Conservation (phyloP, 2,888 invertebrate species). For the Eilema caniola region DNA sequence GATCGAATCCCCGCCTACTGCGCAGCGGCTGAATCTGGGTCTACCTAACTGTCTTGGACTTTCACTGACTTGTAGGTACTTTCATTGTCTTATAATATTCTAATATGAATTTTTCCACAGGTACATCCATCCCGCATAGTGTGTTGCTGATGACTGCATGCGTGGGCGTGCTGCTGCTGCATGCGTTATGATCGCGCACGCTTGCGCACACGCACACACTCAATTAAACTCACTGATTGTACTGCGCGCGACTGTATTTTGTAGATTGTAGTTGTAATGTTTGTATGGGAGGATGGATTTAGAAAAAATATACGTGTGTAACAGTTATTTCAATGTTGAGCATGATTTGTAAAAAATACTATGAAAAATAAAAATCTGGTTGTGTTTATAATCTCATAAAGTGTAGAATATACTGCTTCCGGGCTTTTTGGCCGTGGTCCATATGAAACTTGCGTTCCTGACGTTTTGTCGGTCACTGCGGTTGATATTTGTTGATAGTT, state of each 20-base stretch:
- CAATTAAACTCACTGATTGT: conserved; percentile 56
- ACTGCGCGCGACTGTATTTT: conserved; percentile 42
- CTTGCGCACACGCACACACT: conserved; percentile 43
- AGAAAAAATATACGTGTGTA: background rate
- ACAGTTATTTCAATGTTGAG: background rate
- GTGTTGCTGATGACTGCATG: conserved; percentile 49
- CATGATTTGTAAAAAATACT: background rate
- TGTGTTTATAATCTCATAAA: no score
- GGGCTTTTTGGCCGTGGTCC: no score
- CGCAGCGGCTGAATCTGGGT: no score
- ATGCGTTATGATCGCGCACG: conserved; percentile 58
- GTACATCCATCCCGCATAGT: conserved; percentile 44
- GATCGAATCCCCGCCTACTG: no score
- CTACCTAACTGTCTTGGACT: no score
- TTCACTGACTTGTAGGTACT: no score
- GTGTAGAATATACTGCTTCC: no score
- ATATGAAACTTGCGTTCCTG: no score
- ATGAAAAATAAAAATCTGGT: background rate
- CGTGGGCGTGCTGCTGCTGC: conserved; percentile 47
- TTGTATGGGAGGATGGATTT: conserved; percentile 11
- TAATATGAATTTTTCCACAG: conserved; percentile 40
- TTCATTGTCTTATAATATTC: no score
- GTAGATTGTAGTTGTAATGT: conserved; percentile 16
- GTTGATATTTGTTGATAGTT: no score
- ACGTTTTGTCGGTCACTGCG: no score